Base-by-base conservation (phyloP, 1,140 invertebrate genomes). In the Diabrotica virgifera region DNA sequence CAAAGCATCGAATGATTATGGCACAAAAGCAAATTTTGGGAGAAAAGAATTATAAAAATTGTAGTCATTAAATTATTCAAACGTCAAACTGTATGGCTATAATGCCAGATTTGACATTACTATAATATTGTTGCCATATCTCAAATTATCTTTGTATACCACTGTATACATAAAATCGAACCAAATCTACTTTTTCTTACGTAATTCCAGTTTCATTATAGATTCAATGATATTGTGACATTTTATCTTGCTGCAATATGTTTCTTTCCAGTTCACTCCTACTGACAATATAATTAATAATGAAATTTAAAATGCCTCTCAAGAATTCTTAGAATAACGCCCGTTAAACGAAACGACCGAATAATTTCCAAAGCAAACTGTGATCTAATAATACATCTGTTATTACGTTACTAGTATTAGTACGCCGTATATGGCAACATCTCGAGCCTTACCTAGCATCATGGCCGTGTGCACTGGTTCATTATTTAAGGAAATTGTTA, bases 301-400 rank as follows among this genome's bases (percentile, higher is more conserved):
- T 46, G 40, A 46, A 46, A 46, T 46, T 46, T 46, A 46, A 46
- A 46, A 46, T 46, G 40, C 40, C 40, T 46, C 40, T 46, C 8
- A 10, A 46, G 40, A 46, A 10, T 46, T 46, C 40, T 46, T n/a
- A n/a, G 40, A 46, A 46, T 46, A 46, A 46, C 40, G 40, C 40
- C 40, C 40, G 40, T 46, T 46, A 46, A 46, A 46, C 40, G 40
- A 46, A 46, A 46, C 40, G 40, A 46, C 40, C 40, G 40, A 46
- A 46, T 46, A 46, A 46, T 46, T 46, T 46, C 40, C 8, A 46
- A 14, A 55, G 35, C 53, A 37, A 60, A 40, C 14, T 62, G 54
- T 62, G 60, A 62, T 62, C 60, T 62, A 62, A 62, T 62, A 62
- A 62, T 62, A 54, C 52, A 62, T 36, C 54, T 62, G 52, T 60